phyloP scores from a whole-genome alignment of 2,888 invertebrate genomes.

The Parapristionchus giblindavisi region DNA sequence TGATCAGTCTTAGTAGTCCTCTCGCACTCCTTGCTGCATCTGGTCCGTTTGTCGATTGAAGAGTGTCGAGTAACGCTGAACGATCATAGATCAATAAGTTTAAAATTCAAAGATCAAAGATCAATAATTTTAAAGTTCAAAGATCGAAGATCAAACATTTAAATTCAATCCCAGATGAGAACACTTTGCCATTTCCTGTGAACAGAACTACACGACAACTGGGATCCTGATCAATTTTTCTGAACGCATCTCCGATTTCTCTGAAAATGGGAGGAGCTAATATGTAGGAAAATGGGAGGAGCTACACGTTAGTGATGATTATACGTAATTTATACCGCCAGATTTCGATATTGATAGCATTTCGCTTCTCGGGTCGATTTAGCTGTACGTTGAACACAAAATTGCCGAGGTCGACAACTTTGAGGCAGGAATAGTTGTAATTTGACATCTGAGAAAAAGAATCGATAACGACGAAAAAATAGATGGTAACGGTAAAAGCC shows the following conservation, averaged over 20 bases:
- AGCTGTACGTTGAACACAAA: conserved; percentile 57
- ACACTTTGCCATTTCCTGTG: conserved; percentile 85
- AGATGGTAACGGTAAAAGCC: too few species aligned
- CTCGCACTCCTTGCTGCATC: conserved; percentile 46
- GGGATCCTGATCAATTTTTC: conserved; percentile 78
- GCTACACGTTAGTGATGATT: too few species aligned
- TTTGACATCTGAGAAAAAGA: too few species aligned
- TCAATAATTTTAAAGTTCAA: too few species aligned
- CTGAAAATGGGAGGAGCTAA: too few species aligned
- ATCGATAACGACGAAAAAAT: too few species aligned
- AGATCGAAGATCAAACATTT: conserved; percentile 46
- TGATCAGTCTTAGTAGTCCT: conserved; percentile 73
- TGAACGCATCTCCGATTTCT: conserved; percentile 85
- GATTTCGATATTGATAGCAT: too few species aligned
- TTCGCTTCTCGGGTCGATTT: conserved; percentile 62
- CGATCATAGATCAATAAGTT: background rate
- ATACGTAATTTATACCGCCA: too few species aligned
- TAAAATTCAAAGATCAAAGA: background rate
- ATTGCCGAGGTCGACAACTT: conserved; percentile 32
- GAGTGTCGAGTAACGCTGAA: conserved; percentile 25
- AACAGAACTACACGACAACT: conserved; percentile 87
- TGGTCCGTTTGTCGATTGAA: conserved; percentile 37
- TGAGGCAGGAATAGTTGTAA: background rate
- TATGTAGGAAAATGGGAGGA: too few species aligned
- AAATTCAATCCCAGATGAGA: conserved; percentile 85